Evolutionary conservation across 2,888 invertebrate species (phyloP), one percentile per base, ranked within the genome.

Genomic region (Hybos culiciformis): DNA sequence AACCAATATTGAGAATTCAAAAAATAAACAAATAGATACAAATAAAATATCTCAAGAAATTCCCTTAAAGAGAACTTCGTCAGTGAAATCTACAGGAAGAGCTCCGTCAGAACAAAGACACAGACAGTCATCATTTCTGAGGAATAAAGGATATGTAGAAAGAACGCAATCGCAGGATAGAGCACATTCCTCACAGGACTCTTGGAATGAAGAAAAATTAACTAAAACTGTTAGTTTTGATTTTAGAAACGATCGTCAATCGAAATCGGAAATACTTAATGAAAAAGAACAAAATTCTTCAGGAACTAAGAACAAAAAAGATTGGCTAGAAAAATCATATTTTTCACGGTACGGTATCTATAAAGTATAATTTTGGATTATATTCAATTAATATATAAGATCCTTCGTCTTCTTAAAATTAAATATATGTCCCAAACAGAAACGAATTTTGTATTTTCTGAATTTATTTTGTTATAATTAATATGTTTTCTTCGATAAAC

Each of bases 151-250:
- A 14, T 56, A 61, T 39, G 50, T 56, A 34, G 58, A 56, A 48
- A 59, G 66, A 20, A 64, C 66, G 3, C 63, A 61, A 49, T 65
- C 67, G 2, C 61, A 63, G 33, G 63, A 65, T 51, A 60, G 64
- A 29, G 26, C 36, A 1, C 45, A 53, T 17, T 53, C 52, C n/a
- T 42, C 60, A 19, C 51, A 54, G 29, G 56, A 56, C 12, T 62
- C 61, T 14, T 54, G 55, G 43, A 57, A 58, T 41, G 60, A 66
- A 48, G 46, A 55, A 21, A 59, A 60, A 41, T 63, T 65, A 56
- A 56, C 58, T 43, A 66, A 67, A 58, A 67, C 67, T 38, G 66
- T 66, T 53, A 66, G 66, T 56, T 66, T 66, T 47, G 62, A 63
- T 54, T 67, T 65, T 53, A 63, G 59, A n/a, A 17, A 3, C 46